phyloP scores from a whole-genome alignment of 2,797 vertebrate species.

The Thalassophryne amazonica region DNA sequence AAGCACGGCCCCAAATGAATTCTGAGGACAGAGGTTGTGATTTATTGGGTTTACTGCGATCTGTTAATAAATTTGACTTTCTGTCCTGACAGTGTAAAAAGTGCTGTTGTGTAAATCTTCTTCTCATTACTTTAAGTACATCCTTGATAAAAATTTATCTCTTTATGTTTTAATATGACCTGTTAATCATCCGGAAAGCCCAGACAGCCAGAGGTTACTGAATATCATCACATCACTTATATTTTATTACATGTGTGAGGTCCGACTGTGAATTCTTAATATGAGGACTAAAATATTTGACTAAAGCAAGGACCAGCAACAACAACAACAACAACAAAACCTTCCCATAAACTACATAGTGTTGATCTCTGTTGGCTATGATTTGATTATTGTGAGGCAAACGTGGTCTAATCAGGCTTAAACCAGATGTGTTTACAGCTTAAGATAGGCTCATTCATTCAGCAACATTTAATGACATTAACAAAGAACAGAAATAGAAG shows the following conservation, averaged over 20 bases:
- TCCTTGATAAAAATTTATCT: too few relatives aligned
- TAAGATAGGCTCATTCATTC: background rate
- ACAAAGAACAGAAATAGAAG: constrained; percentile 12
- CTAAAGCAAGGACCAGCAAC: background rate
- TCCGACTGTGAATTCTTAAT: background rate
- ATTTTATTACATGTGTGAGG: background rate
- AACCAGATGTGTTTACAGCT: background rate
- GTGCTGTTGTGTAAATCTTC: too few relatives aligned
- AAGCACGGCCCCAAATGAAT: too few relatives aligned
- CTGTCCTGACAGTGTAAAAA: too few relatives aligned
- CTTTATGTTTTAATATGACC: background rate
- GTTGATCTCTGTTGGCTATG: background rate
- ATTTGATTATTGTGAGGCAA: background rate
- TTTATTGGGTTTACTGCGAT: too few relatives aligned
- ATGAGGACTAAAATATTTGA: background rate
- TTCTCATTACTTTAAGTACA: too few relatives aligned
- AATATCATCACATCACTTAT: background rate
- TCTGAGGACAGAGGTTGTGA: too few relatives aligned
- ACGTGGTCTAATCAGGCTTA: background rate
- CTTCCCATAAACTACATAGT: background rate
- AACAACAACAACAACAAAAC: background rate
- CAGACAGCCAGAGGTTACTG: background rate
- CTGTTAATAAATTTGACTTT: too few relatives aligned
- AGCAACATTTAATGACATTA: background rate
- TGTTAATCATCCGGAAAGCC: background rate